These are phyloP conservation scores for Coryphaenoides rupestris DNA, from an alignment of 2,113 vertebrate species.

Conservation along the genomic window DNA sequence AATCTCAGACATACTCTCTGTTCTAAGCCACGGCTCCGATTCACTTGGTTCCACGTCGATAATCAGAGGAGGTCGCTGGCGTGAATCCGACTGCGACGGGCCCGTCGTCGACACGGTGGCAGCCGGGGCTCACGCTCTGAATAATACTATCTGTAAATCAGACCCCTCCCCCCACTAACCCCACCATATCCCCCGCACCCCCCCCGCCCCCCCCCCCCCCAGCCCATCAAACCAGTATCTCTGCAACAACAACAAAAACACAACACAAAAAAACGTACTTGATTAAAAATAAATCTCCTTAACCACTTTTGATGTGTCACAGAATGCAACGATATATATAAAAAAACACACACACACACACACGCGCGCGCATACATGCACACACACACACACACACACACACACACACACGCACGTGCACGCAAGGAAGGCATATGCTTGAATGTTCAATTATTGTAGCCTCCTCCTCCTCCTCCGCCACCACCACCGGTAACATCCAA, in stretches of 20 bases:
- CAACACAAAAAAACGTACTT: constrained; percentile 39
- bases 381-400: no score
- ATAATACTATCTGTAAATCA: constrained; percentile 62
- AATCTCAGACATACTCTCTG: constrained; percentile 50
- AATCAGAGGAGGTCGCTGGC: constrained; percentile 53
- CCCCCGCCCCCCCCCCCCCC: no score
- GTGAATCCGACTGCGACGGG: constrained; percentile 62
- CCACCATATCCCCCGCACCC: constrained; percentile 20
- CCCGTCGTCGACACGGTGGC: constrained; percentile 55
- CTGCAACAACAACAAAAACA: background rate
- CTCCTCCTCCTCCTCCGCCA: constrained; percentile 22
- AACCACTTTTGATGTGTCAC: constrained; percentile 39
- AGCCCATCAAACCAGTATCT: no score
- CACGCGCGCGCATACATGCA: no score
- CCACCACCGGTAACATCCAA: no score
- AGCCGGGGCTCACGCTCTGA: constrained; percentile 52
- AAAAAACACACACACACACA: background rate
- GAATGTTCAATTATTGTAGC: constrained; percentile 26
- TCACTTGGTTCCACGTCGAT: constrained; percentile 59
- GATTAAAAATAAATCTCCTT: constrained; percentile 32
- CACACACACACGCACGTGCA: no score
- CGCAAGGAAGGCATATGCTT: constrained; percentile 1
- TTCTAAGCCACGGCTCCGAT: constrained; percentile 60
- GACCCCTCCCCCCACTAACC: constrained; percentile 46
- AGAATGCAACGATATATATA: constrained; percentile 22